phyloP scores from a whole-genome alignment of 1,140 invertebrate species.

The Drosophila sproati region DNA sequence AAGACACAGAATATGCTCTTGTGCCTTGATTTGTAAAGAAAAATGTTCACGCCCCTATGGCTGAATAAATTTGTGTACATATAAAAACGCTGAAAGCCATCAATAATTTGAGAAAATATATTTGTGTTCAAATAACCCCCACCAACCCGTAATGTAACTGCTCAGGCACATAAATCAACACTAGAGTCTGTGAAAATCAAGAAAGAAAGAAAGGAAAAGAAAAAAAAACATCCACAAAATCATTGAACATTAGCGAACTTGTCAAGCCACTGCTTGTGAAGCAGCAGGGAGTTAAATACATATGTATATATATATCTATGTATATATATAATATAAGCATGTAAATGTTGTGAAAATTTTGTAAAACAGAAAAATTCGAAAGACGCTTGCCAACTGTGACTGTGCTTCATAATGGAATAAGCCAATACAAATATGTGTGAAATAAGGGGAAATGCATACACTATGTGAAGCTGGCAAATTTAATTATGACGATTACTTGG shows the following conservation, averaged over 20 bases:
- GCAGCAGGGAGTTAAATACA: no score
- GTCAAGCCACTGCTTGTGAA: neutral
- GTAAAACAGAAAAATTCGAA: neutral
- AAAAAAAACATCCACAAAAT: conserved; percentile 70
- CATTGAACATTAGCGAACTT: conserved; percentile 43
- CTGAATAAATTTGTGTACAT: conserved; percentile 70
- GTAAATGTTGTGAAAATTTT: conserved; percentile 65
- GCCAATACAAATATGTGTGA: conserved; percentile 65
- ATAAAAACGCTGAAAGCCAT: conserved; percentile 36
- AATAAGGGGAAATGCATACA: conserved; percentile 43
- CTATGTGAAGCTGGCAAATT: conserved; percentile 41
- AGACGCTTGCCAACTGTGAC: neutral
- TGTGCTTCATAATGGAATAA: neutral
- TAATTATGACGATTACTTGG: conserved; percentile 9
- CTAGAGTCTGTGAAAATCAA: conserved; percentile 5
- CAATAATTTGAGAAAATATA: conserved; percentile 57
- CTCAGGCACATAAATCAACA: conserved; percentile 38
- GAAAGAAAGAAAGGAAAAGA: no score
- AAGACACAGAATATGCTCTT: conserved; percentile 1
- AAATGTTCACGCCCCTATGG: conserved; percentile 71
- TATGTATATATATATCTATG: no score
- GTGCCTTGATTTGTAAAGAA: conserved; percentile 39
- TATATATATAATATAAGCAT: conserved; percentile 3
- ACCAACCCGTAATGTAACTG: conserved; percentile 1
- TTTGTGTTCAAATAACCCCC: conserved; percentile 27